A percentile compares a stretch with the other conserved stretches of the same genome.
These are phyloP conservation scores for Lasaia peninsularis DNA, from an alignment of 1,140 invertebrate species.

Conservation along the genomic window DNA sequence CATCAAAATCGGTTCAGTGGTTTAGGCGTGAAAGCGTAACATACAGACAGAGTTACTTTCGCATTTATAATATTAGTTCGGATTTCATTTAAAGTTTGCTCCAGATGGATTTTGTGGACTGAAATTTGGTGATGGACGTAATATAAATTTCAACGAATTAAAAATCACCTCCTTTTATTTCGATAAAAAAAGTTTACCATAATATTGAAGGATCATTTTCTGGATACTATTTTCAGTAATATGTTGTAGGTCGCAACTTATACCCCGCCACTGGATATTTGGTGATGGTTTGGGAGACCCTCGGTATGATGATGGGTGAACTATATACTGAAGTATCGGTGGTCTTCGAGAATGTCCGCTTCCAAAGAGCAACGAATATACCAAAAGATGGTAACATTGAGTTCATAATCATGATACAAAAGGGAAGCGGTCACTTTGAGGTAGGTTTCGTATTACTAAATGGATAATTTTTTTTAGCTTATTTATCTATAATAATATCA, in stretches of 20 bases:
- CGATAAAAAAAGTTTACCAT: too few species aligned
- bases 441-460: conserved; percentile 46
- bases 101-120: too few species aligned
- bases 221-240: background rate
- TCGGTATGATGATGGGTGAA: conserved; percentile 86
- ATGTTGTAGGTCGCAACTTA: conserved; percentile 83
- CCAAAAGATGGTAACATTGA: conserved; percentile 83
- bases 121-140: too few species aligned
- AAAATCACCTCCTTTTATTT: too few species aligned
- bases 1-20: too few species aligned
- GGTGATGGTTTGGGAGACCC: conserved; percentile 91
- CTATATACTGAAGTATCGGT: conserved; percentile 86
- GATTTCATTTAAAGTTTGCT: too few species aligned
- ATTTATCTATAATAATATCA: too few species aligned
- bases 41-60: too few species aligned
- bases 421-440: conserved; percentile 90
- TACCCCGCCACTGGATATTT: conserved; percentile 94
- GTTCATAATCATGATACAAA: conserved; percentile 90
- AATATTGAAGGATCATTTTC: background rate
- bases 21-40: too few species aligned
- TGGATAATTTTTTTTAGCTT: too few species aligned
- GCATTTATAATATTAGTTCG: too few species aligned
- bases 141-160: too few species aligned
- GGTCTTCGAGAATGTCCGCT: conserved; percentile 91
- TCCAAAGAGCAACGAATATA: conserved; percentile 89